A percentile compares a stretch with the other conserved stretches of the same genome.
Evolutionary conservation across 2,888 invertebrate genomes (phyloP).

Genomic region (Agriotes lineatus): DNA sequence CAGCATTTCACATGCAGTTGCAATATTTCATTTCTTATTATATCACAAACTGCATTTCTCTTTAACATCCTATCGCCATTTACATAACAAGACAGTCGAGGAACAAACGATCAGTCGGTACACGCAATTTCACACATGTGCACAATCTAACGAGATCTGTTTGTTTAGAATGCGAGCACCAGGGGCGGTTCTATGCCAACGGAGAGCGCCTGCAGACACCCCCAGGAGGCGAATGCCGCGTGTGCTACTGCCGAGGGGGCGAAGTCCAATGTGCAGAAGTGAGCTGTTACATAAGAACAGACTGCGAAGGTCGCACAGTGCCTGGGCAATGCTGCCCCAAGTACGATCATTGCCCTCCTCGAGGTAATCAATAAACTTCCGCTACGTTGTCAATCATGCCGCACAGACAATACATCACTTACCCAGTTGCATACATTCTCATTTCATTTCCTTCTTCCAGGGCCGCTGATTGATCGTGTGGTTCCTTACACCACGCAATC

Average conservation of each 20-base stretch:
- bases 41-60: conserved; percentile 25
- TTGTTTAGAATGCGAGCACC: conserved; percentile 79
- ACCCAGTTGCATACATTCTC: neutral
- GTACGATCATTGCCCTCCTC: conserved; percentile 83
- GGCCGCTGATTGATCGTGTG: conserved; percentile 43
- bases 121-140: too few species aligned
- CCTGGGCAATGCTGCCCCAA: conserved; percentile 84
- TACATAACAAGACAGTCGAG: neutral
- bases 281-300: conserved; percentile 81
- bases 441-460: conserved; percentile 30
- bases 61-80: conserved; percentile 5
- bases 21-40: conserved; percentile 18
- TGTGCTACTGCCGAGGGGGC: conserved; percentile 85
- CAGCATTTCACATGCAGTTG: conserved; percentile 28
- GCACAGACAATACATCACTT: conserved; percentile 2
- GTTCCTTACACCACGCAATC: conserved; percentile 44
- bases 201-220: conserved; percentile 79
- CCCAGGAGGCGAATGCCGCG: conserved; percentile 80
- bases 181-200: conserved; percentile 80
- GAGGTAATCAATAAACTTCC: conserved; percentile 65
- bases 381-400: conserved; percentile 10
- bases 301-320: conserved; percentile 80
- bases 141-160: conserved; percentile 20
- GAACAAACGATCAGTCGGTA: too few species aligned
- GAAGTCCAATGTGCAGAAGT: conserved; percentile 83